Evolutionary conservation across 1,140 invertebrate species (phyloP).

Genomic region (Steinernema feltiae): DNA sequence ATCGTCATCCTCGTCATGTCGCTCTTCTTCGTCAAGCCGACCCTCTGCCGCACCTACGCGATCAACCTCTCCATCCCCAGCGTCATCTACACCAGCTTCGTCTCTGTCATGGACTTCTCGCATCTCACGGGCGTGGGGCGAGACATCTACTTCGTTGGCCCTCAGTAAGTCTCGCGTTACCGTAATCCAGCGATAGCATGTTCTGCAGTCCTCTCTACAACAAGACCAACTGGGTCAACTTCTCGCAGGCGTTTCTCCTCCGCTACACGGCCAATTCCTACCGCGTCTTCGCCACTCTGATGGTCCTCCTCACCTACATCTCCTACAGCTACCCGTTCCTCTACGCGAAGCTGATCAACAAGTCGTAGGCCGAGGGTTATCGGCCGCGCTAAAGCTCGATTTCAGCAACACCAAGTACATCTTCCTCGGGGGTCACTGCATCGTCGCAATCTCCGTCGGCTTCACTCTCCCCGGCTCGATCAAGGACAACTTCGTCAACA

Average conservation of each 20-base stretch:
- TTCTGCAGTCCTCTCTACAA: too few species aligned
- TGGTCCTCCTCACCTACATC: not conserved
- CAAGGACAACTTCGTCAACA: not conserved
- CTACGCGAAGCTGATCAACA: not conserved
- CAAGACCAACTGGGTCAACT: not conserved
- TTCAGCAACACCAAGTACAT: constrained; percentile 17
- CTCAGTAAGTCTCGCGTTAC: not conserved
- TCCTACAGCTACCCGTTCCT: not conserved
- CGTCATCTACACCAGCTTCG: not conserved
- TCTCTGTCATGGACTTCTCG: not conserved
- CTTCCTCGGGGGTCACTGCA: constrained; percentile 28
- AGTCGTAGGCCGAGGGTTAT: not conserved
- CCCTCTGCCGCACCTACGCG: not conserved
- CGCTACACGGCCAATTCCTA: not conserved
- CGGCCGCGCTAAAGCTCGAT: not conserved
- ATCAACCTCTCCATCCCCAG: not conserved
- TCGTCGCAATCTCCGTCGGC: constrained; percentile 7
- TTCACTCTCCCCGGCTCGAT: not conserved
- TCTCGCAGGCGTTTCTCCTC: not conserved
- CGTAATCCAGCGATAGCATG: too few species aligned
- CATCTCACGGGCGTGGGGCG: not conserved
- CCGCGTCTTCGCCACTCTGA: not conserved
- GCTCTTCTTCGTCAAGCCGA: not conserved
- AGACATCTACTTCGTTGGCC: not conserved
- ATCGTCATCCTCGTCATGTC: not conserved